phyloP scores from a whole-genome alignment of 2,113 vertebrate species.

The Lophura nycthemera region DNA sequence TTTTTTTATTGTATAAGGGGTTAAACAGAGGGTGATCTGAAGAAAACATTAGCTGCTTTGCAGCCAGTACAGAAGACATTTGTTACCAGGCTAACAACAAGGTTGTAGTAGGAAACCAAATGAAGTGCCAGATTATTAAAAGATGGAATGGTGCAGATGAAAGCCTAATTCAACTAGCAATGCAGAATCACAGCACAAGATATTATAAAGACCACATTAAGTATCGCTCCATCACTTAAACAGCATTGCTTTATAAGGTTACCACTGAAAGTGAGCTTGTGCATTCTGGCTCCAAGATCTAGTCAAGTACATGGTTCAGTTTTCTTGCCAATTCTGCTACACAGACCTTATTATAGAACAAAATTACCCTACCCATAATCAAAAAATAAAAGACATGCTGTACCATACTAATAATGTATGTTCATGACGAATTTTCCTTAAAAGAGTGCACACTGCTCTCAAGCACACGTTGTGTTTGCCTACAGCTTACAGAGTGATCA shows the following conservation, averaged over 20 bases:
- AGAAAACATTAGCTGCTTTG: background rate
- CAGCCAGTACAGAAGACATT: background rate
- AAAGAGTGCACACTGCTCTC: background rate
- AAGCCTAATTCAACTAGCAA: background rate
- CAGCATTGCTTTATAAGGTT: constrained; percentile 64
- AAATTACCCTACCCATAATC: constrained; percentile 34
- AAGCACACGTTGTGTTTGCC: background rate
- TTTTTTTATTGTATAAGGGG: background rate
- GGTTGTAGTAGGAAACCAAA: background rate
- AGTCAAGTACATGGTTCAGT: constrained; percentile 9
- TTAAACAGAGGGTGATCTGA: constrained; percentile 6
- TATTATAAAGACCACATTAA: background rate
- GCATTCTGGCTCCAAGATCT: constrained; percentile 7
- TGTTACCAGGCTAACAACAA: background rate
- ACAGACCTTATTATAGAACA: constrained; percentile 46
- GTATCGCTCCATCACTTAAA: constrained; percentile 11
- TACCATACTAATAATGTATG: background rate
- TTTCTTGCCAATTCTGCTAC: constrained; percentile 48
- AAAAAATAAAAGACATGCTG: constrained; percentile 29
- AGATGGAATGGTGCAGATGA: background rate
- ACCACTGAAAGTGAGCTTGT: constrained; percentile 17
- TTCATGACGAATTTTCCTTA: background rate
- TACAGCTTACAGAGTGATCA: background rate
- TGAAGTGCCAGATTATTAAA: background rate
- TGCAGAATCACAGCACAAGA: background rate